Percentiles rank a stretch among this genome's conserved stretches.
These are phyloP conservation scores for Pantelozetes paolii DNA, from an alignment of 2,888 invertebrate genomes.

Conservation along the genomic window DNA sequence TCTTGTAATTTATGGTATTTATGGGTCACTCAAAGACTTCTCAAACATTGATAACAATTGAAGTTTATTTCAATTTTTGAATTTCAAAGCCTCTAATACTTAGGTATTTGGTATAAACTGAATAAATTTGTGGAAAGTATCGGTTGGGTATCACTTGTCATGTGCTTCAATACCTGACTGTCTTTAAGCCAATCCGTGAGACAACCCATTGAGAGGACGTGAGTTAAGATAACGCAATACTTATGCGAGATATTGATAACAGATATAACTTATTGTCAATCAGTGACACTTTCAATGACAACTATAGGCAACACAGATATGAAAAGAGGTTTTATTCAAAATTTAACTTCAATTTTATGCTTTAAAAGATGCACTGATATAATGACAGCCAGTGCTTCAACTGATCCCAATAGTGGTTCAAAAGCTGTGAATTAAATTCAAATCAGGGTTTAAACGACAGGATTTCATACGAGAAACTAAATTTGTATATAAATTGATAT, in stretches of 20 bases:
- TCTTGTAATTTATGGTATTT: background rate
- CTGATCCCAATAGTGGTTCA: too few relatives aligned
- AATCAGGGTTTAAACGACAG: too few relatives aligned
- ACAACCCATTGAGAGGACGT: conserved; percentile 24
- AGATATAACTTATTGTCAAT: background rate
- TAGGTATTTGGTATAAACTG: background rate
- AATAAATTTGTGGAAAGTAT: conserved; percentile 11
- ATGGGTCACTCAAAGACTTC: background rate
- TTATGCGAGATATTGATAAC: background rate
- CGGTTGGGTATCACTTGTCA: background rate
- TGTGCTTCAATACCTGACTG: background rate
- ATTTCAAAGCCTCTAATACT: background rate
- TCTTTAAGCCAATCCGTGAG: conserved; percentile 14
- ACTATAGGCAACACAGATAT: background rate
- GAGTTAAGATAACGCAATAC: conserved; percentile 3
- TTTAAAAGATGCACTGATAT: background rate
- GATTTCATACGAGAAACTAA: too few relatives aligned
- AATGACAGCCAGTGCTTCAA: too few relatives aligned
- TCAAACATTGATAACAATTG: conserved; percentile 13
- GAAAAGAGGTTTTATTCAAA: background rate
- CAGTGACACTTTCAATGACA: conserved; percentile 1
- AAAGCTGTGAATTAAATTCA: too few relatives aligned
- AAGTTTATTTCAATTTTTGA: background rate
- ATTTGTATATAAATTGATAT: too few relatives aligned
- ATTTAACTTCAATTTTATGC: background rate